Percentiles rank a stretch among this genome's conserved stretches.
phyloP scores from a whole-genome alignment of 2,797 vertebrate species.

The Myripristis jacobus region DNA sequence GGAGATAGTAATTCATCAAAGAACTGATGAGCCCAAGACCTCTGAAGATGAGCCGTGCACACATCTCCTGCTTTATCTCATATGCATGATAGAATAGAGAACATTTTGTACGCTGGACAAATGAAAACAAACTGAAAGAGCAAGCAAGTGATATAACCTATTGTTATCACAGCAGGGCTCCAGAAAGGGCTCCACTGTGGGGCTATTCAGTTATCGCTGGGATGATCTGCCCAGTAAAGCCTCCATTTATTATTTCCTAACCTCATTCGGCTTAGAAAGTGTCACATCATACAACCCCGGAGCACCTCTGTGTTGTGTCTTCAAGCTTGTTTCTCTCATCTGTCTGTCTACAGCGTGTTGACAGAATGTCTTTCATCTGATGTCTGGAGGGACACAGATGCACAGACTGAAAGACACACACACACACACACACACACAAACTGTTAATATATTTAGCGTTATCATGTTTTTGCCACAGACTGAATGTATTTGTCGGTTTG shows the following conservation, averaged over 20 bases:
- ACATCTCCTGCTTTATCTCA: conserved; percentile 1
- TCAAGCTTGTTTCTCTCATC: neutral
- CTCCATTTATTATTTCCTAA: neutral
- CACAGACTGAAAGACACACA: neutral
- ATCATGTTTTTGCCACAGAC: neutral
- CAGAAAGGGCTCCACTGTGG: conserved; percentile 5
- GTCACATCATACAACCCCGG: neutral
- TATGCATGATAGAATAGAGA: neutral
- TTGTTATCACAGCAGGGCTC: conserved; percentile 4
- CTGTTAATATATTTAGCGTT: neutral
- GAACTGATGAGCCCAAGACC: conserved; percentile 5
- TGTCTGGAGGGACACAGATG: neutral
- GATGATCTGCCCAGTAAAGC: no score
- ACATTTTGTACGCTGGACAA: conserved; percentile 3
- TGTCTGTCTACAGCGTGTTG: neutral
- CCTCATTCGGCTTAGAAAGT: conserved; percentile 10
- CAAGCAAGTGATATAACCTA: no score
- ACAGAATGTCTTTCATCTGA: neutral
- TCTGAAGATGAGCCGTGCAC: conserved; percentile 7
- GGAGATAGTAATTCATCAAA: neutral
- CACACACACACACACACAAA: conserved; percentile 4
- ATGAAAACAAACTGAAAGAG: conserved; percentile 4
- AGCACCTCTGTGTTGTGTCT: conserved; percentile 5
- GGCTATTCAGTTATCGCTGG: neutral
- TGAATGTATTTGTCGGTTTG: conserved; percentile 4